Percentiles rank a stretch among this genome's conserved stretches.
phyloP scores from a whole-genome alignment of 2,888 invertebrate genomes.

The Emmelina monodactyla region DNA sequence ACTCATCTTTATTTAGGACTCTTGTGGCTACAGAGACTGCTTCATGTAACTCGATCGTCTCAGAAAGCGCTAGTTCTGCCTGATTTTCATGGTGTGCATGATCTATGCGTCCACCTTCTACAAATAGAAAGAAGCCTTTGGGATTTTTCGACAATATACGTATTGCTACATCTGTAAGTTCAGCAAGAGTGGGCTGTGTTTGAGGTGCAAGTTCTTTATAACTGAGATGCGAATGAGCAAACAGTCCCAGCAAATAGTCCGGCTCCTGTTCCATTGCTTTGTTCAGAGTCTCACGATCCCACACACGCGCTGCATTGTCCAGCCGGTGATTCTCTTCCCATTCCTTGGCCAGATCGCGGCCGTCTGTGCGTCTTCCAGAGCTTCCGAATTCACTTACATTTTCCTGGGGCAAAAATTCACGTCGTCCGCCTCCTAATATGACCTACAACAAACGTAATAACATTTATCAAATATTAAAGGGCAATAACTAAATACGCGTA shows the following conservation, averaged over 20 bases:
- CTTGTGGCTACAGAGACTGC: constrained; percentile 45
- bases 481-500: too few relatives aligned
- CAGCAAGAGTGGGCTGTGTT: constrained; percentile 33
- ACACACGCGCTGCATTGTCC: constrained; percentile 53
- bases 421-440: constrained; percentile 76
- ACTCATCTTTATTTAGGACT: constrained; percentile 46
- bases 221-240: constrained; percentile 66
- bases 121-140: constrained; percentile 72
- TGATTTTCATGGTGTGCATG: constrained; percentile 64
- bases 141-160: constrained; percentile 43
- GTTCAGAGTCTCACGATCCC: constrained; percentile 65
- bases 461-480: too few relatives aligned
- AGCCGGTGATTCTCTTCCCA: constrained; percentile 64
- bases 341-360: constrained; percentile 69
- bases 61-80: constrained; percentile 65
- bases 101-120: constrained; percentile 68
- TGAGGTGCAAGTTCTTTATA: constrained; percentile 61
- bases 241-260: constrained; percentile 69
- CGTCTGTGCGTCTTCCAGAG: constrained; percentile 58
- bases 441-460: constrained; percentile 38
- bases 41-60: constrained; percentile 67
- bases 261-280: constrained; percentile 44
- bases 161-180: constrained; percentile 60
- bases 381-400: constrained; percentile 54
- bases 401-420: constrained; percentile 65